These are phyloP conservation scores for Magallana nippona DNA, from an alignment of 2,888 invertebrate genomes.

Conservation along the genomic window DNA sequence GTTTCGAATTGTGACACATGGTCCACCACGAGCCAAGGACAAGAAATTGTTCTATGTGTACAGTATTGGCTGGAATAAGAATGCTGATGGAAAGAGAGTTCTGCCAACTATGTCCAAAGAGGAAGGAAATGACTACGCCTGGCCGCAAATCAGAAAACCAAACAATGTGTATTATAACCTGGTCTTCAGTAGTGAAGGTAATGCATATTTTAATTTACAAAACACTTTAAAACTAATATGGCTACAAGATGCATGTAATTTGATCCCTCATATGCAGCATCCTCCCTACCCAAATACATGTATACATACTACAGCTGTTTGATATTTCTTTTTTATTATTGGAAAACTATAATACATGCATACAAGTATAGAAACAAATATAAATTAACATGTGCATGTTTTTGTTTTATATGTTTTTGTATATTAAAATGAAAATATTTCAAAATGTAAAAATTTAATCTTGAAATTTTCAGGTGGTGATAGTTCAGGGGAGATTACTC, in stretches of 20 bases:
- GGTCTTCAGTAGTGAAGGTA: conserved; percentile 62
- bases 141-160: conserved; percentile 65
- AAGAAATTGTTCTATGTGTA: conserved; percentile 76
- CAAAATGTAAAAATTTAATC: not conserved
- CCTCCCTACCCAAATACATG: too few relatives aligned
- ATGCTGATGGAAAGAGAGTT: conserved; percentile 60
- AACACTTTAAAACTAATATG: not conserved
- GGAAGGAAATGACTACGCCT: conserved; percentile 65
- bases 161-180: conserved; percentile 72
- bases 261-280: too few relatives aligned
- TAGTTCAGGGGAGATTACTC: conserved; percentile 30
- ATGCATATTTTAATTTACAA: conserved; percentile 22
- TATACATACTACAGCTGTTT: too few relatives aligned
- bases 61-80: conserved; percentile 70
- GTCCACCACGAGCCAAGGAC: conserved; percentile 69
- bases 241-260: not conserved
- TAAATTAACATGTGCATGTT: too few relatives aligned
- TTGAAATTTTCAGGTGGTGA: conserved; percentile 33
- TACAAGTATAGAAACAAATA: too few relatives aligned
- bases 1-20: conserved; percentile 71
- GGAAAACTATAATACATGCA: too few relatives aligned
- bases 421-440: not conserved
- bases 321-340: too few relatives aligned
- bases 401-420: too few relatives aligned
- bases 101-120: conserved; percentile 62